These are phyloP conservation scores for Chelonus formosanus DNA, from an alignment of 2,888 invertebrate genomes.

Conservation along the genomic window DNA sequence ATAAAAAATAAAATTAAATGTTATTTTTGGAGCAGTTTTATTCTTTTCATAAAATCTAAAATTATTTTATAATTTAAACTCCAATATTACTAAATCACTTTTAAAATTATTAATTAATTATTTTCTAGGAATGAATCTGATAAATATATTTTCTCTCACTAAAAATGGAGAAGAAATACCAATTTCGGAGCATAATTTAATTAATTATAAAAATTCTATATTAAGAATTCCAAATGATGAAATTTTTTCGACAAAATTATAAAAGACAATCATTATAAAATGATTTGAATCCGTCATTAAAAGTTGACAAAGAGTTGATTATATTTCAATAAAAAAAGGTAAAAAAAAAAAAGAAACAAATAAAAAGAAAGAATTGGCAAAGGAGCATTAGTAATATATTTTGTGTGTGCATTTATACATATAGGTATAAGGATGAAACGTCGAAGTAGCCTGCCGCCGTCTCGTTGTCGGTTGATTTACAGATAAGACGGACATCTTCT, in stretches of 20 bases:
- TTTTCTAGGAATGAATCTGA: too few relatives aligned
- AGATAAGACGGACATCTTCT: conserved; percentile 39
- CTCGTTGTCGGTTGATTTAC: conserved; percentile 59
- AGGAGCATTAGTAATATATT: conserved; percentile 14
- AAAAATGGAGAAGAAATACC: too few relatives aligned
- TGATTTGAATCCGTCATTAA: neutral
- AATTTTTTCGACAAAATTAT: neutral
- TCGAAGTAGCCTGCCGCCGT: conserved; percentile 42
- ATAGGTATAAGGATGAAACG: conserved; percentile 30
- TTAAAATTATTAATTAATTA: too few relatives aligned
- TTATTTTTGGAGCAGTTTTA: too few relatives aligned
- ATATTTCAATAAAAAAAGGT: neutral
- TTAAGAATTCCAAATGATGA: too few relatives aligned
- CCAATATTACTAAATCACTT: too few relatives aligned
- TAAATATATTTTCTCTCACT: too few relatives aligned
- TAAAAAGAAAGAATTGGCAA: conserved; percentile 1
- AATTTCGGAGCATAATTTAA: too few relatives aligned
- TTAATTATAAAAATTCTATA: too few relatives aligned
- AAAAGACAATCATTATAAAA: neutral
- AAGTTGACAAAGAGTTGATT: neutral
- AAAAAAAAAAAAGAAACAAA: conserved; percentile 8
- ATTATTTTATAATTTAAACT: too few relatives aligned
- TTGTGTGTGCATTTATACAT: conserved; percentile 12
- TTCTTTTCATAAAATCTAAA: too few relatives aligned
- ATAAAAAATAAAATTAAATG: too few relatives aligned